Conservation (phyloP, 2,113 vertebrate genomes). For the Siphamia tubifer region DNA sequence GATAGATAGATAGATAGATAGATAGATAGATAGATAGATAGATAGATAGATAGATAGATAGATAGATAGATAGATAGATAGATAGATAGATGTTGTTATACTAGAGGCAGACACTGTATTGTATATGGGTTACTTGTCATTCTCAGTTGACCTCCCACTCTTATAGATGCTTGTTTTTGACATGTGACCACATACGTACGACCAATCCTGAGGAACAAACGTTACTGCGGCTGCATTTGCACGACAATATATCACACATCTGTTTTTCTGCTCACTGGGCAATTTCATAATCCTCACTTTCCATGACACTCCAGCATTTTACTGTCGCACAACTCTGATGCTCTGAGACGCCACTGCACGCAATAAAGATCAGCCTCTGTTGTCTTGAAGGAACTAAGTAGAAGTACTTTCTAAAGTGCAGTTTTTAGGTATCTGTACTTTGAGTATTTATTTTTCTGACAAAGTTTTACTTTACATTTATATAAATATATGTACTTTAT, state of each 20-base stretch:
- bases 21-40: too few species aligned
- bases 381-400: neutral
- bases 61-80: too few species aligned
- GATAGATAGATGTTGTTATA: too few species aligned
- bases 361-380: neutral
- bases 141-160: neutral
- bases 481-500: too few species aligned
- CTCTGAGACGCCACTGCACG: neutral
- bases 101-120: too few species aligned
- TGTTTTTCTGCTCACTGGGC: neutral
- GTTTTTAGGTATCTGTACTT: too few species aligned
- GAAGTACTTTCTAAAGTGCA: too few species aligned
- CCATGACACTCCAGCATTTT: conserved; percentile 14
- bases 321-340: neutral
- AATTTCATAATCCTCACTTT: conserved; percentile 19
- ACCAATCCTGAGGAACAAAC: conserved; percentile 5
- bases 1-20: too few species aligned
- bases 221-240: neutral
- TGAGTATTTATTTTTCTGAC: too few species aligned
- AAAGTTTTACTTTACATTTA: too few species aligned
- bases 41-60: too few species aligned
- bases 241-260: conserved; percentile 8
- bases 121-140: neutral
- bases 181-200: conserved; percentile 4
- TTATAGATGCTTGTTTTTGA: conserved; percentile 15